Conservation (phyloP, 2,113 vertebrate genomes). For the Rhinopomastus cyanomelas region DNA sequence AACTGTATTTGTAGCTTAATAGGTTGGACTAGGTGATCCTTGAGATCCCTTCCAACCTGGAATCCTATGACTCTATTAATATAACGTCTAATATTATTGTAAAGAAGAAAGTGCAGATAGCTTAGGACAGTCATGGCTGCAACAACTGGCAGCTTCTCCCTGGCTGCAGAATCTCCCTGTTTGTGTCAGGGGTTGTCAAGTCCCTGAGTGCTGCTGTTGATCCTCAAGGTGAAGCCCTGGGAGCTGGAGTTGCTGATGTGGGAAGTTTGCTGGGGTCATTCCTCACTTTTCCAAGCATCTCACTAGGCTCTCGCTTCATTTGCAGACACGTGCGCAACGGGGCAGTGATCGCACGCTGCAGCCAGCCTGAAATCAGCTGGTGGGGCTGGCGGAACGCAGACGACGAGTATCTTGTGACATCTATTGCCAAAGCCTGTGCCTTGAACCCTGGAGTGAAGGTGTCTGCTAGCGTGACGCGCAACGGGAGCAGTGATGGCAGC, state of each 20-base stretch:
- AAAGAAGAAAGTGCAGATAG: background rate
- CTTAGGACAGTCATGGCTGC: no score
- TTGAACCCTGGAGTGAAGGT: conserved; percentile 80
- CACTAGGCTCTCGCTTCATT: background rate
- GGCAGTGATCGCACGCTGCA: conserved; percentile 94
- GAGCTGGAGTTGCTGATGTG: background rate
- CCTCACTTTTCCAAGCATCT: rapidly evolving
- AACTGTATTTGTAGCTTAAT: no score
- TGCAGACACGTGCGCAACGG: conserved; percentile 90
- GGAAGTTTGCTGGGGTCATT: background rate
- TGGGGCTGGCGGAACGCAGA: conserved; percentile 99
- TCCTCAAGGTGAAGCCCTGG: rapidly evolving
- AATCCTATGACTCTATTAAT: no score
- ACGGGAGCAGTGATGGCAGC: conserved; percentile 77
- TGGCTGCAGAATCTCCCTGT: background rate
- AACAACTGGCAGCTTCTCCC: background rate
- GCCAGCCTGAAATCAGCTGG: conserved; percentile 99
- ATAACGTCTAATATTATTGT: background rate
- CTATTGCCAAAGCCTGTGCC: conserved; percentile 95
- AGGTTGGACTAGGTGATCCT: no score
- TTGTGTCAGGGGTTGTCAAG: rapidly evolving
- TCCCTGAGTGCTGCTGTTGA: rapidly evolving
- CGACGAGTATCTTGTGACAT: conserved; percentile 94
- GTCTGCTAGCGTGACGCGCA: conserved; percentile 1
- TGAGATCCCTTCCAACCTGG: no score